These are phyloP conservation scores for Maconellicoccus hirsutus DNA, from an alignment of 1,140 invertebrate genomes.

Conservation along the genomic window DNA sequence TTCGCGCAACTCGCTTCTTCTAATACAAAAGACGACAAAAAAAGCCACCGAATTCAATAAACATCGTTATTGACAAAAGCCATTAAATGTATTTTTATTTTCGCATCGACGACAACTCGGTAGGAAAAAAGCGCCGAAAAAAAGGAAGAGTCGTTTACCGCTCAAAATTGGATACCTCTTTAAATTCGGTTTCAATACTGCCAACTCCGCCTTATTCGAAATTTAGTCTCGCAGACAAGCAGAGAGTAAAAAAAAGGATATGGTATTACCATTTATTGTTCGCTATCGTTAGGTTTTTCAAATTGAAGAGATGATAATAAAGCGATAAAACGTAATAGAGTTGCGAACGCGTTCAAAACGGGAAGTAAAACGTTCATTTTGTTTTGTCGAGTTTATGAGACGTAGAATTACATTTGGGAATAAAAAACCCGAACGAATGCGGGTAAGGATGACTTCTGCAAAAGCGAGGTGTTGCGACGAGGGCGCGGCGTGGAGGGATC, in stretches of 20 bases:
- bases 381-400: constrained; percentile 20
- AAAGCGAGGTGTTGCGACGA: neutral
- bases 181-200: constrained; percentile 5
- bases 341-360: neutral
- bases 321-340: constrained; percentile 19
- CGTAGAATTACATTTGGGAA: constrained; percentile 21
- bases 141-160: neutral
- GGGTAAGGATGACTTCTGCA: neutral
- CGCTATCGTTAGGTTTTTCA: constrained; percentile 14
- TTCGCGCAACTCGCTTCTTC: too few relatives aligned
- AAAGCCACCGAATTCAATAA: neutral
- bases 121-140: too few relatives aligned
- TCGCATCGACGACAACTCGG: neutral
- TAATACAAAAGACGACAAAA: too few relatives aligned
- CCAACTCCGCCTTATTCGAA: neutral
- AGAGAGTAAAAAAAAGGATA: neutral
- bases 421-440: constrained; percentile 20
- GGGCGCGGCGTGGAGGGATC: too few relatives aligned
- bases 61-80: constrained; percentile 9
- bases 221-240: neutral
- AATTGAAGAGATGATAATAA: constrained; percentile 22
- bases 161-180: constrained; percentile 4
- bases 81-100: neutral
- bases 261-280: constrained; percentile 10
- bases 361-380: constrained; percentile 14